Conservation (phyloP, 1,140 invertebrate species). For the Octopus bimaculoides region DNA sequence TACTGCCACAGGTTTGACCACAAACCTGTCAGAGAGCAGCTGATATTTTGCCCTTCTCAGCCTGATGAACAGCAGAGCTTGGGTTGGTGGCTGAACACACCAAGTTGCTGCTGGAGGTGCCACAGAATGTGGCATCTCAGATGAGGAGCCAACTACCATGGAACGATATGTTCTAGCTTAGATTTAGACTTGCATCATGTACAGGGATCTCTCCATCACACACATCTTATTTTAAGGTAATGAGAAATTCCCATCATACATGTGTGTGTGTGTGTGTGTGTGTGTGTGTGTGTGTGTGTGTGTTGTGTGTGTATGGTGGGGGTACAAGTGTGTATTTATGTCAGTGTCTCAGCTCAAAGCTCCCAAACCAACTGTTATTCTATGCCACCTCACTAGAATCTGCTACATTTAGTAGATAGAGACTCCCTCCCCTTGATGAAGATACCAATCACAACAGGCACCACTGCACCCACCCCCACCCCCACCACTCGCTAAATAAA, state of each 20-base stretch:
- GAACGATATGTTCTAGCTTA: neutral
- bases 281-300: neutral
- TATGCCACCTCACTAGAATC: neutral
- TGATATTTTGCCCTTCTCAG: too few species aligned
- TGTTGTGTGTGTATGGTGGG: neutral
- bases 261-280: neutral
- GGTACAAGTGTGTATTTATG: neutral
- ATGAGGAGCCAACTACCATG: neutral
- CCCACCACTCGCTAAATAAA: too few species aligned
- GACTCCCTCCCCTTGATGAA: neutral
- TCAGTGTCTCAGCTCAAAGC: neutral
- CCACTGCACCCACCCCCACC: neutral
- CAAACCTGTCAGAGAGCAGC: too few species aligned
- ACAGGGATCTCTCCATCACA: neutral
- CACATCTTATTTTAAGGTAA: too few species aligned
- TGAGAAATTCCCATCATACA: neutral
- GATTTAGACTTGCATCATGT: neutral
- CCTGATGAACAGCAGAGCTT: too few species aligned
- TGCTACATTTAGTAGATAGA: neutral
- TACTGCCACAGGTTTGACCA: too few species aligned
- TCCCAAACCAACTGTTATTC: neutral
- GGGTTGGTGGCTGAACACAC: too few species aligned
- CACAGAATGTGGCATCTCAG: neutral
- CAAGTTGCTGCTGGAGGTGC: too few species aligned
- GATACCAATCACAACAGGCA: neutral